These are phyloP conservation scores for Sussaba pulchella DNA, from an alignment of 2,888 invertebrate species.

Conservation along the genomic window DNA sequence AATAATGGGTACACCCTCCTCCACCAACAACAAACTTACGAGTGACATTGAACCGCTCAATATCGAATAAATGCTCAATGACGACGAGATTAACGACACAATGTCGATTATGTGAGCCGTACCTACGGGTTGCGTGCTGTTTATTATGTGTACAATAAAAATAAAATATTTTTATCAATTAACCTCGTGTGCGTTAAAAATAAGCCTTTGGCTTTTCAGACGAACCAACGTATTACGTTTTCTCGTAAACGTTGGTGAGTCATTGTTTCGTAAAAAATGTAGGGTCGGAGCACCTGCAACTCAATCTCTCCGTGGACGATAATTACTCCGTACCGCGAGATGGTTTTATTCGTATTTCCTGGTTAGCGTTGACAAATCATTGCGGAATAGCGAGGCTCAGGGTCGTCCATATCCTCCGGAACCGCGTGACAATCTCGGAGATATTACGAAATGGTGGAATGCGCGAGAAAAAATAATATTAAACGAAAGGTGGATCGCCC, in stretches of 20 bases:
- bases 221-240: too few relatives aligned
- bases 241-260: too few relatives aligned
- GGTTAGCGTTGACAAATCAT: constrained; percentile 1
- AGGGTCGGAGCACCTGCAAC: not conserved
- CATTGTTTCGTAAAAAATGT: too few relatives aligned
- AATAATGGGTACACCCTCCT: constrained; percentile 45
- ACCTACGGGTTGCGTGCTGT: constrained; percentile 7
- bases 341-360: constrained; percentile 10
- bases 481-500: too few relatives aligned
- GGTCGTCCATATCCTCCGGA: constrained; percentile 7
- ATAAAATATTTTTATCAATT: constrained; percentile 5
- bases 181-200: too few relatives aligned
- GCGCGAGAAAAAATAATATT: constrained; percentile 14
- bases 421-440: constrained; percentile 21
- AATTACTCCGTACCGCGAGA: not conserved
- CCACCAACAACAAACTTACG: constrained; percentile 51
- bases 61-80: constrained; percentile 76
- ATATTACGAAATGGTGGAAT: constrained; percentile 12
- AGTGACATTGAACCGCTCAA: constrained; percentile 71
- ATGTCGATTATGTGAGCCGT: constrained; percentile 45
- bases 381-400: constrained; percentile 1
- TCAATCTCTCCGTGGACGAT: not conserved
- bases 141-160: constrained; percentile 12
- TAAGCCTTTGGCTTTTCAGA: too few relatives aligned
- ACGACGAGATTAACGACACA: constrained; percentile 69